These are phyloP conservation scores for Cerastis leucographa DNA, from an alignment of 2,888 invertebrate species.

Conservation along the genomic window DNA sequence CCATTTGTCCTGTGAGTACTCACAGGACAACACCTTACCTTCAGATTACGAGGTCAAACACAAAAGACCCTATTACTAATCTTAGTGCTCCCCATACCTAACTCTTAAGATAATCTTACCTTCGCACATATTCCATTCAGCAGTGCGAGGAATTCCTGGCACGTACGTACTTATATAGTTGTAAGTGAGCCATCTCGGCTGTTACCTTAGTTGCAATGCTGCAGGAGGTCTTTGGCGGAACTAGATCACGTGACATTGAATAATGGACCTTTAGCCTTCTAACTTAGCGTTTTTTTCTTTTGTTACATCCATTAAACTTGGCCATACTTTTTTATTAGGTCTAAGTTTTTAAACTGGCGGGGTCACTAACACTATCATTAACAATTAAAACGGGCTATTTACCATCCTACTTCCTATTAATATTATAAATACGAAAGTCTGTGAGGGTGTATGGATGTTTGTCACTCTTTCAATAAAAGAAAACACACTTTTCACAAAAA, in stretches of 20 bases:
- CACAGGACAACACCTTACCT: neutral
- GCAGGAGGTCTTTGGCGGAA: slow-evolving; percentile 20
- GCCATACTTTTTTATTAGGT: neutral
- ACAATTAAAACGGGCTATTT: too few species aligned
- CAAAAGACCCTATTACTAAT: neutral
- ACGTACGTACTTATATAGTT: slow-evolving; percentile 43
- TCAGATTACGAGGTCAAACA: neutral
- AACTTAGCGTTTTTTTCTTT: neutral
- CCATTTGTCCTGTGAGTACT: too few species aligned
- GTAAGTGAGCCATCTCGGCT: slow-evolving; percentile 23
- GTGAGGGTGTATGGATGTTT: too few species aligned
- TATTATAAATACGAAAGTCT: too few species aligned
- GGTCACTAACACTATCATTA: too few species aligned
- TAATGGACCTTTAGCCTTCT: slow-evolving; percentile 1
- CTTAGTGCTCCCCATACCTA: neutral
- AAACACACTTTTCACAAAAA: too few species aligned
- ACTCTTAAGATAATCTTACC: slow-evolving; percentile 21
- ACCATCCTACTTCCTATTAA: too few species aligned
- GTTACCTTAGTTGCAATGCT: slow-evolving; percentile 36
- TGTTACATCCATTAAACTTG: neutral
- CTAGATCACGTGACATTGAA: slow-evolving; percentile 18
- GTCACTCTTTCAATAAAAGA: too few species aligned
- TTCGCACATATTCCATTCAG: slow-evolving; percentile 20
- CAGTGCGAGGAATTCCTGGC: slow-evolving; percentile 23
- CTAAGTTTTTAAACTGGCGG: too few species aligned